Percentiles rank a stretch among this genome's conserved stretches.
Evolutionary conservation across 2,113 vertebrate genomes (phyloP).

Genomic region (Lepidothrix coronata): DNA sequence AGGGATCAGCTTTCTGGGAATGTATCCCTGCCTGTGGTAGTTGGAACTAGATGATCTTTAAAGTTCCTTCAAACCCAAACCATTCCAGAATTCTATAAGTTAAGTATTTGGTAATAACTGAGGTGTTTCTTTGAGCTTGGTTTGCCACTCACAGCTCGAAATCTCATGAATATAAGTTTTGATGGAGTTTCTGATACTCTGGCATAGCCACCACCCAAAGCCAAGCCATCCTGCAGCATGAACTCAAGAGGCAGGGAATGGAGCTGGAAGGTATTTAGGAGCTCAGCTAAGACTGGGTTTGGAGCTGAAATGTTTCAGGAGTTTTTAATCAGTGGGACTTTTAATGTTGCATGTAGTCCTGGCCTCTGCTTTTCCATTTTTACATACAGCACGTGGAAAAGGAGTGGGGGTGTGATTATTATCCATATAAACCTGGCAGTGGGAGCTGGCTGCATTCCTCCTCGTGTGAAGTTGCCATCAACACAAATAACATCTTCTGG

Average conservation of each 20-base stretch:
- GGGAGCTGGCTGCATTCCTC: neutral
- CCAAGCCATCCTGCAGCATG: neutral
- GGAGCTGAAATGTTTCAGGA: neutral
- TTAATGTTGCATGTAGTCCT: neutral
- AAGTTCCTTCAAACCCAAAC: neutral
- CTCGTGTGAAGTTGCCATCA: neutral
- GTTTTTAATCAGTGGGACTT: neutral
- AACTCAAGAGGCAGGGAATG: neutral
- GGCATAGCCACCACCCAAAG: neutral
- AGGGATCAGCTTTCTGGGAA: neutral
- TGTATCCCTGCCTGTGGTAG: neutral
- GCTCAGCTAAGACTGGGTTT: neutral
- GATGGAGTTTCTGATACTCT: neutral
- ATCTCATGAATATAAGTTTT: neutral
- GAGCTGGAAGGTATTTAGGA: neutral
- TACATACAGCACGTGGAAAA: neutral
- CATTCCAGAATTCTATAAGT: neutral
- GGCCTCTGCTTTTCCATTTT: neutral
- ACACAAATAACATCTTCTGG: neutral
- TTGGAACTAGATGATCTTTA: neutral
- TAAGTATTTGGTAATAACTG: neutral
- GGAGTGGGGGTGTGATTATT: neutral
- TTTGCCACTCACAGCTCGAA: neutral
- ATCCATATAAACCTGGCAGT: neutral
- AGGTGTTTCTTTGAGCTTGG: neutral